Conservation (phyloP, 35 echinoderm and acorn worm genomes). For the Apostichopus californicus region DNA sequence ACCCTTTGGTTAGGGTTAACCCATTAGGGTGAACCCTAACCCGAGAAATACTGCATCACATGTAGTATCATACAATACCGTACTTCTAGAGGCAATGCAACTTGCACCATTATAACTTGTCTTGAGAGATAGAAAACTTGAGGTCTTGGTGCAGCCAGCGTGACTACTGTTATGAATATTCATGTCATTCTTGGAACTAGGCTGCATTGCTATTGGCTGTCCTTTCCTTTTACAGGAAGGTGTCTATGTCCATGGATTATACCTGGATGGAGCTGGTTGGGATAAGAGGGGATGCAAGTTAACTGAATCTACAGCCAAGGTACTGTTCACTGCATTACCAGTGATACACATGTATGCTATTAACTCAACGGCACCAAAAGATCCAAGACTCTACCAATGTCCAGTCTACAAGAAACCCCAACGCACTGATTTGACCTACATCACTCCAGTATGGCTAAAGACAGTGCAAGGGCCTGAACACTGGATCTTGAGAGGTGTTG, state of each 20-base stretch:
- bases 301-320: slow-evolving; percentile 86
- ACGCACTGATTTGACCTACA: slow-evolving; percentile 82
- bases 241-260: slow-evolving; percentile 95
- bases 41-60: too few species aligned
- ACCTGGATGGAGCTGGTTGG: slow-evolving; percentile 93
- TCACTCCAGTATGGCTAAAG: slow-evolving; percentile 82
- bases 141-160: too few species aligned
- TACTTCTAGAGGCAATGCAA: too few species aligned
- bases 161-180: too few species aligned
- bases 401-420: slow-evolving; percentile 76
- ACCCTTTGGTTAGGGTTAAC: too few species aligned
- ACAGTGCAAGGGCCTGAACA: slow-evolving; percentile 90
- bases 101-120: too few species aligned
- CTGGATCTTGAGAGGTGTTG: slow-evolving; percentile 96
- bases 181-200: background rate
- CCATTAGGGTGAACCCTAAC: too few species aligned
- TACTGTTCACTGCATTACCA: slow-evolving; percentile 85
- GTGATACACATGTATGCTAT: slow-evolving; percentile 99
- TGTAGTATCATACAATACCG: too few species aligned
- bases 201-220: background rate
- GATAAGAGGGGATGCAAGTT: slow-evolving; percentile 82
- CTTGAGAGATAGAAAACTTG: too few species aligned
- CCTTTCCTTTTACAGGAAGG: slow-evolving; percentile 66
- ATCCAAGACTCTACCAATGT: slow-evolving; percentile 70
- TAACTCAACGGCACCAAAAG: slow-evolving; percentile 95